A percentile compares a stretch with the other conserved stretches of the same genome.
Evolutionary conservation across 2,797 vertebrate species (phyloP).

Genomic region (Alcedo quadribrachys): DNA sequence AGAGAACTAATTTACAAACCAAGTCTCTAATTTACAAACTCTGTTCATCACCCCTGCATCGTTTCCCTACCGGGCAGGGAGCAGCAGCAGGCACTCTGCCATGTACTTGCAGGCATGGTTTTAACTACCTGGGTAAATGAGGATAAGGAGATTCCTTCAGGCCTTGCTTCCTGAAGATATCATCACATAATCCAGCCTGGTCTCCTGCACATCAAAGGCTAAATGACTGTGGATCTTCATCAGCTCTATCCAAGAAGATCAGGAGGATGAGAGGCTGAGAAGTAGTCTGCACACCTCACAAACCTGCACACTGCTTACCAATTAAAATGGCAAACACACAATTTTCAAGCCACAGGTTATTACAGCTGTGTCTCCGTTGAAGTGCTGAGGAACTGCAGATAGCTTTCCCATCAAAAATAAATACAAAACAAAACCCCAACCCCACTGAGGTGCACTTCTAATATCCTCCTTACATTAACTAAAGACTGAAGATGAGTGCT

Average conservation of each 20-base stretch:
- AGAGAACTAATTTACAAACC: neutral
- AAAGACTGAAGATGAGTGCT: no score
- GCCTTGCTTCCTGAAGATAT: neutral
- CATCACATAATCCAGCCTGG: neutral
- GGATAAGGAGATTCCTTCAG: neutral
- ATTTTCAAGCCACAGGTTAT: no score
- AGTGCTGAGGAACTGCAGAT: no score
- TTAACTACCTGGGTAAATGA: neutral
- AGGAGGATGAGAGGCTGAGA: neutral
- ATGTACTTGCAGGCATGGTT: neutral
- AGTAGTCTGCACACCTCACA: neutral
- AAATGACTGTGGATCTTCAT: neutral
- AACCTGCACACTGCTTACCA: no score
- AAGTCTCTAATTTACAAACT: neutral
- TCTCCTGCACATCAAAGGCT: neutral
- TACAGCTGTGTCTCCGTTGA: no score
- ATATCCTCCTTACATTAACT: no score
- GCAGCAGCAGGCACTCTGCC: neutral
- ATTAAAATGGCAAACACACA: no score
- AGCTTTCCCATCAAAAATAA: no score
- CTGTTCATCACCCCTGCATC: neutral
- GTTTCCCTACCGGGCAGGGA: neutral
- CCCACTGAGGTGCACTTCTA: no score
- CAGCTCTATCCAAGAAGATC: neutral
- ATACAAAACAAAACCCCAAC: no score